Conservation (phyloP, 2,888 invertebrate genomes). For the Aleiodes leptofemur region DNA sequence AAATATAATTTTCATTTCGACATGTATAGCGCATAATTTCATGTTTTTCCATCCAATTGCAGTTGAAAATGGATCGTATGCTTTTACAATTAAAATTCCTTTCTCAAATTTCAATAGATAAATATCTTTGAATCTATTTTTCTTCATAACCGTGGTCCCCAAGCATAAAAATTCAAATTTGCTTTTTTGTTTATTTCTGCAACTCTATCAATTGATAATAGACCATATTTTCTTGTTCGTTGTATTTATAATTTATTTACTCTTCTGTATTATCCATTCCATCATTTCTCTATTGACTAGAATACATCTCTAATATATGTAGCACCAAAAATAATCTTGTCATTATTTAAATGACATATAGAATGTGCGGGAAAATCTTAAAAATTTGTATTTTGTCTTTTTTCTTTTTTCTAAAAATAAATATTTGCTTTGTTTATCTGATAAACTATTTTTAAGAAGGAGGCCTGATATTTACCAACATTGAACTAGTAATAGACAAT, state of each 20-base stretch:
- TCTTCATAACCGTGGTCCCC: constrained; percentile 20
- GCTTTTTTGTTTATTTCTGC: background rate
- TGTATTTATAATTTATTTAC: too few relatives aligned
- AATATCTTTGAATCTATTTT: constrained; percentile 13
- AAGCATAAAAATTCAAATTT: constrained; percentile 7
- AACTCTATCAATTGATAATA: background rate
- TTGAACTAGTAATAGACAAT: constrained; percentile 32
- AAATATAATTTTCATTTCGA: constrained; percentile 22
- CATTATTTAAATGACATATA: constrained; percentile 1
- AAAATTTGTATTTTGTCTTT: background rate
- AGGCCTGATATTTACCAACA: constrained; percentile 23
- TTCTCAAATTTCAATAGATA: background rate
- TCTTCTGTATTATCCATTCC: background rate
- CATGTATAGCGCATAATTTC: constrained; percentile 1
- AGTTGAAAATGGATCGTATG: background rate
- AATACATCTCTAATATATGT: constrained; percentile 25
- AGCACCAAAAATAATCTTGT: constrained; percentile 29
- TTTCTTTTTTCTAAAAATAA: constrained; percentile 27
- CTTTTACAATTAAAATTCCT: background rate
- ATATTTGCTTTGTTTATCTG: constrained; percentile 19
- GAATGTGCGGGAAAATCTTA: constrained; percentile 28
- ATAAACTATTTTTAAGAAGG: constrained; percentile 26
- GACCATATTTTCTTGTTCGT: too few relatives aligned
- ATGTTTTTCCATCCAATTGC: background rate
- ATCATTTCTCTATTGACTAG: constrained; percentile 33